Conservation (phyloP, 2,888 invertebrate genomes). For the Noctua pronuba region DNA sequence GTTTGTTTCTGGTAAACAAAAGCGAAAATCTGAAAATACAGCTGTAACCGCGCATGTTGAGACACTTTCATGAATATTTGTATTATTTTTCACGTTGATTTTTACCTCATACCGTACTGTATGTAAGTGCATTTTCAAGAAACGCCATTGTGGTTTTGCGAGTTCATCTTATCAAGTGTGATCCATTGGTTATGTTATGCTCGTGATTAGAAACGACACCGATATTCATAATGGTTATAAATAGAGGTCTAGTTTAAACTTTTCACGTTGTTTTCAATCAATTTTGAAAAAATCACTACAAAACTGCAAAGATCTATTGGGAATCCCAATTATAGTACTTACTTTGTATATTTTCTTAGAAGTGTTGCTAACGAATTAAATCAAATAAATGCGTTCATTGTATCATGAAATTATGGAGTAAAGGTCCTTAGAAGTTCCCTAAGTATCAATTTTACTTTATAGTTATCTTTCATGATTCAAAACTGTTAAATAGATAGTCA, state of each 20-base stretch:
- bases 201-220: neutral
- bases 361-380: neutral
- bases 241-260: neutral
- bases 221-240: neutral
- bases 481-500: neutral
- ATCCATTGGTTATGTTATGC: neutral
- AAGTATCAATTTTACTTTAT: neutral
- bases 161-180: too few relatives aligned
- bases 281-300: neutral
- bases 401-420: too few relatives aligned
- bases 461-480: neutral
- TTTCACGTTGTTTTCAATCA: neutral
- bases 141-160: neutral
- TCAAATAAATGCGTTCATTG: neutral
- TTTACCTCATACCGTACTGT: neutral
- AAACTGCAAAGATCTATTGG: neutral
- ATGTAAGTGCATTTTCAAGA: neutral
- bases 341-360: neutral
- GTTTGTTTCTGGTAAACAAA: neutral
- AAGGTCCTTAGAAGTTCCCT: neutral
- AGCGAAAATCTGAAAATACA: neutral
- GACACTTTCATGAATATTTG: neutral
- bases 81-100: neutral
- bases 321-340: neutral
- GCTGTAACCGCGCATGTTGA: neutral